Percentiles rank a stretch among this genome's conserved stretches.
Evolutionary conservation across 2,888 invertebrate species (phyloP).

Genomic region (Diaphora mendica): DNA sequence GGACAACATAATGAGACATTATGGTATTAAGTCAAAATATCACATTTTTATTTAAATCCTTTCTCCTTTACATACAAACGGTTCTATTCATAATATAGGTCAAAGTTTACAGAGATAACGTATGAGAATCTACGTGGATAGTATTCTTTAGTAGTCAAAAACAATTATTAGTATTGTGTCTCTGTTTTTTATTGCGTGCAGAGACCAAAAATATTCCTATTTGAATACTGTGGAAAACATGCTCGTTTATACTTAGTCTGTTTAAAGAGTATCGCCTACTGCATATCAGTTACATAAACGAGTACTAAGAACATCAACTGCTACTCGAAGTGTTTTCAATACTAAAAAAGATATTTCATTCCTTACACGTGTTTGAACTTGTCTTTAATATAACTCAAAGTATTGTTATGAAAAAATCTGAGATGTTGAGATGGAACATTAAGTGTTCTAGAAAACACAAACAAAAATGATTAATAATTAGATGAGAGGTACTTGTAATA

Average conservation of each 20-base stretch:
- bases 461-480: no score
- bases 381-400: background rate
- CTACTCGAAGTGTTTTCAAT: background rate
- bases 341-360: background rate
- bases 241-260: background rate
- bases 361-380: background rate
- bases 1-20: constrained; percentile 53
- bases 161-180: constrained; percentile 11
- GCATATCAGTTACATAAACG: background rate
- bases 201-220: background rate
- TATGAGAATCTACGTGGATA: background rate
- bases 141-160: background rate
- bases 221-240: background rate
- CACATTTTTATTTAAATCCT: constrained; percentile 47
- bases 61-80: constrained; percentile 27
- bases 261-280: background rate
- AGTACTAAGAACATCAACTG: background rate
- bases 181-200: background rate
- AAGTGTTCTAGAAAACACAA: no score
- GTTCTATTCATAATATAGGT: constrained; percentile 19
- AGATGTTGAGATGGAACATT: no score
- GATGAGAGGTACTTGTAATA: no score
- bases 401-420: background rate
- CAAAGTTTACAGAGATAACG: background rate
- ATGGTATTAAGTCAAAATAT: constrained; percentile 45